Base-by-base conservation (phyloP, 2,113 vertebrate genomes). In the Ceyx cyanopectus region DNA sequence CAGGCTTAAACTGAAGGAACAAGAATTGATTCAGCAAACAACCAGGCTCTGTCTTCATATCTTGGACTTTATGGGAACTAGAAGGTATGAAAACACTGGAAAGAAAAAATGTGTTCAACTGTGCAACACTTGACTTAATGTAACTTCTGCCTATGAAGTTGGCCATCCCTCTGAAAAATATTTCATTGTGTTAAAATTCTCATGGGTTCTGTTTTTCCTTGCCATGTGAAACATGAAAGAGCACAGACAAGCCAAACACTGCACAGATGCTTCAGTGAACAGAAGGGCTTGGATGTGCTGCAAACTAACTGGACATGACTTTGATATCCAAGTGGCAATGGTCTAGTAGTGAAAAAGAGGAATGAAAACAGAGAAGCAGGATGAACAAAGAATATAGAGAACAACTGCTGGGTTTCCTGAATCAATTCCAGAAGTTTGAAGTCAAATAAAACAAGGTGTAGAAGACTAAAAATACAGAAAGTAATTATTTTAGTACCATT, bases 71-170 rank as follows among this genome's bases (percentile, higher is more conserved):
- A 90, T 2, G 75, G n/a, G 62, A 74, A 81, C 26, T 37, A 37
- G 37, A 37, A 37, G 37, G n/a, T 14, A 37, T 13, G 16, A 24
- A 58, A 73, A 81, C 73, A 41, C 1, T 41, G 40, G 17, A 62
- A 91, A 60, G 32, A 77, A 87, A 81, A 10, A 58, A 77, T 4
- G 18, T 15, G 40, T 46, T 73, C 17, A 81, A 6, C 18, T 29
- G 15, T 18, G 12, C 1, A 4, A 83, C 0, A 0, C 7, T 58
- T 24, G 37, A 83, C 7, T 37, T 61, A 29, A 63, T 32, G 19
- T 80, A 50, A 84, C 13, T 61, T 81, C 58, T 68, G 15, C 27
- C 81, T 81, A 24, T 7, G 7, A 81, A 76, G 21, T 56, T 18
- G 51, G 23, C 15, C 3, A 12, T 12, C 8, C 11, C 10, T 73